phyloP scores from a whole-genome alignment of 2,888 invertebrate species.

The Pseudeuparius sepicola region DNA sequence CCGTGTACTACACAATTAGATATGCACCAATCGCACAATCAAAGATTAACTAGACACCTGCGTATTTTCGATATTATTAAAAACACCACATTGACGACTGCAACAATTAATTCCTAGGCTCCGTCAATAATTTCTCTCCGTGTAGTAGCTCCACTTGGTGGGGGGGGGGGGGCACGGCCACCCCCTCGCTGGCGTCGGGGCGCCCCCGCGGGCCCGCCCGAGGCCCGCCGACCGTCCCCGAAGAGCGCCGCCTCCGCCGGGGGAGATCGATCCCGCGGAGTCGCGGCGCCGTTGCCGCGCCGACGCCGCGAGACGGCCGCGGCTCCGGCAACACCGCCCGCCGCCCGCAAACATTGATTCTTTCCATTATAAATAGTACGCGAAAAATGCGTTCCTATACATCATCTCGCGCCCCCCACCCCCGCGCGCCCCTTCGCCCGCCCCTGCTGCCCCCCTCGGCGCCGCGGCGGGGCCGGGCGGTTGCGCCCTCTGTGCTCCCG shows the following conservation, averaged over 20 bases:
- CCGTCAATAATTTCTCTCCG: slow-evolving; percentile 12
- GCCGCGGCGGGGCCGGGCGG: too few relatives aligned
- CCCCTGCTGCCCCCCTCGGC: too few relatives aligned
- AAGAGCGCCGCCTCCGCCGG: slow-evolving; percentile 31
- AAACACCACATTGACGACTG: too few relatives aligned
- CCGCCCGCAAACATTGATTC: slow-evolving; percentile 38
- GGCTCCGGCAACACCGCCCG: slow-evolving; percentile 23
- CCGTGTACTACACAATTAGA: too few relatives aligned
- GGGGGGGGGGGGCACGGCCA: too few relatives aligned
- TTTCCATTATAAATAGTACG: slow-evolving; percentile 42
- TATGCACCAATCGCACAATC: too few relatives aligned
- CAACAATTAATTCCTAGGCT: slow-evolving; percentile 16
- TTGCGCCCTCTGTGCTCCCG: too few relatives aligned
- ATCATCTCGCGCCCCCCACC: slow-evolving; percentile 34
- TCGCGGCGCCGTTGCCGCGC: slow-evolving; percentile 32
- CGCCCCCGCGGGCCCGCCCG: slow-evolving; percentile 26
- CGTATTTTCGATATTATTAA: too few relatives aligned
- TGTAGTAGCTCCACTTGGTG: slow-evolving; percentile 20
- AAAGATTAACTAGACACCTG: too few relatives aligned
- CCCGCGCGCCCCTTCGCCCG: too few relatives aligned
- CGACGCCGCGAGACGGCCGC: slow-evolving; percentile 30
- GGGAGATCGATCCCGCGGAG: slow-evolving; percentile 32
- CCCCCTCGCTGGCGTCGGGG: slow-evolving; percentile 20
- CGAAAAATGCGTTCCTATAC: slow-evolving; percentile 42
- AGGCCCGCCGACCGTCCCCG: slow-evolving; percentile 33